Base-by-base conservation (phyloP, 92 coral and sea anemone genomes). In the Zoanthus sociatus region DNA sequence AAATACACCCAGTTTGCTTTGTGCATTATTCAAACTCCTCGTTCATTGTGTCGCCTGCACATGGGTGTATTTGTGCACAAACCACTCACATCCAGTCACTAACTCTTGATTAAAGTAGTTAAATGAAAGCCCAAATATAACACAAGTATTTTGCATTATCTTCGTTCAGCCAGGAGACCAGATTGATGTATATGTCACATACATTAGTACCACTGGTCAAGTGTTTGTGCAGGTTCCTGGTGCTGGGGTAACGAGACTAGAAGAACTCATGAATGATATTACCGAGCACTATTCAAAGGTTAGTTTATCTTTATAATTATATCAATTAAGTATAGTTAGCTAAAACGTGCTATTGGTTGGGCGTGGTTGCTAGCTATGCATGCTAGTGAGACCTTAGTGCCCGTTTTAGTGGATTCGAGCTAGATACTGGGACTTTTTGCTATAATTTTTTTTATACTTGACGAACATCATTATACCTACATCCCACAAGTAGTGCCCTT, bases 261-360 rank as follows among this genome's bases (percentile, higher is more conserved):
- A 93, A 13, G 99, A 96, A 78, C 95, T 96, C 31, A 96, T 93
- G 94, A 88, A 76, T 76, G 91, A 82, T 61, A 92, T 96, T 14
- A 92, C 95, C n/a, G 98, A 96, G 32, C 98, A 94, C 82, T 96
- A 96, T 86, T 93, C 96, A 42, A 91, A 89, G 96, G 99, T 96
- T 32, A 1, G 83, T 32, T 33, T 30, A 54, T 32, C 12, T 37
- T 37, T 37, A 33, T 1, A 11, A 2, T n/a, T 58, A 15, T 5
- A 26, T 26, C 26, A 26, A 26, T 14, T 4, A 58, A 58, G 7
- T 58, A 58, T 13, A 58, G 15, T 18, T 58, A 58, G 15, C 64
- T 14, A 58, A 14, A 58, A 58, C n/a, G 13, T 14, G 6, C 15
- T 58, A 58, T 3, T 56, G 0, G 10, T 13, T 58, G 64, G 3